Percentiles rank a stretch among this genome's conserved stretches.
Conservation (phyloP, 2,888 invertebrate species). For the Hypomecis punctinalis region DNA sequence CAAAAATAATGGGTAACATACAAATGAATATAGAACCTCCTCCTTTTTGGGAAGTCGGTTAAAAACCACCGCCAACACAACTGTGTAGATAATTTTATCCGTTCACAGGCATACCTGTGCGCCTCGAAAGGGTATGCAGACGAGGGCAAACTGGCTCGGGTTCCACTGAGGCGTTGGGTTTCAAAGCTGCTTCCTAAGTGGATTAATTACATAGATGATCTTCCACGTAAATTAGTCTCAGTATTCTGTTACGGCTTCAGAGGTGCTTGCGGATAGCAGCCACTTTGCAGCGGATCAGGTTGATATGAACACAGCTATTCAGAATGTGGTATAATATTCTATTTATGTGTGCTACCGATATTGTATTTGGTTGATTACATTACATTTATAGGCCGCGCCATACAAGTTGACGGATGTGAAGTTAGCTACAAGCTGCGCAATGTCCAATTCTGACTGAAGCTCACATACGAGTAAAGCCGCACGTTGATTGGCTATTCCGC, state of each 20-base stretch:
- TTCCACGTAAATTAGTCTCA: conserved; percentile 74
- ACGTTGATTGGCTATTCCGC: too few relatives aligned
- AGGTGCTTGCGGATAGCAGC: conserved; percentile 18
- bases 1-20: too few relatives aligned
- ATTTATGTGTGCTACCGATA: too few relatives aligned
- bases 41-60: background rate
- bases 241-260: conserved; percentile 56
- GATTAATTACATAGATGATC: conserved; percentile 81
- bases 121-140: conserved; percentile 26
- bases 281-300: conserved; percentile 37
- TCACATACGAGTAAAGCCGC: too few relatives aligned
- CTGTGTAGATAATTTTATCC: conserved; percentile 1
- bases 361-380: too few relatives aligned
- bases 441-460: too few relatives aligned
- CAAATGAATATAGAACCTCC: too few relatives aligned
- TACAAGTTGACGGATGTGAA: too few relatives aligned
- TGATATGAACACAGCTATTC: conserved; percentile 13
- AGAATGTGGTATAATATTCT: background rate
- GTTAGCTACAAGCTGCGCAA: too few relatives aligned
- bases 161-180: conserved; percentile 61
- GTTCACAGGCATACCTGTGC: conserved; percentile 16
- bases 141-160: conserved; percentile 47
- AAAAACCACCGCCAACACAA: background rate
- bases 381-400: too few relatives aligned
- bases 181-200: conserved; percentile 76